Evolutionary conservation across 92 coral and sea anemone species (phyloP).

Genomic region (Zoanthus sociatus): DNA sequence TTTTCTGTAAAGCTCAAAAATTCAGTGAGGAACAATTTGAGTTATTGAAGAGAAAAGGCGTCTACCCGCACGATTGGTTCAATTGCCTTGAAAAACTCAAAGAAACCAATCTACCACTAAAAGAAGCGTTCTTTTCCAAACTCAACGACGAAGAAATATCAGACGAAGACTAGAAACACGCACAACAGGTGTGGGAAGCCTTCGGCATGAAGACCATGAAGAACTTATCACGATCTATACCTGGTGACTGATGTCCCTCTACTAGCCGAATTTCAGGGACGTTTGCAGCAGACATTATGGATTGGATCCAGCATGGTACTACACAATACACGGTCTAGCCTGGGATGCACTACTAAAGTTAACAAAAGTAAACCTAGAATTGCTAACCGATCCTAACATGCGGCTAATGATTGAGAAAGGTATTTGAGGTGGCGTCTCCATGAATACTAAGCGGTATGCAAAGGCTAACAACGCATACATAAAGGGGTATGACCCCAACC

Average conservation of each 20-base stretch:
- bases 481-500: slow-evolving; percentile 24
- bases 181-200: slow-evolving; percentile 49
- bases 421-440: slow-evolving; percentile 51
- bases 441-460: slow-evolving; percentile 18
- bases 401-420: slow-evolving; percentile 55
- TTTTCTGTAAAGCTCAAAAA: too few species aligned
- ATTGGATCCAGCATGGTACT: neutral
- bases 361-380: slow-evolving; percentile 24
- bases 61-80: neutral
- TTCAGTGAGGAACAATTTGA: neutral
- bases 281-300: neutral
- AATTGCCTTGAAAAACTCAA: slow-evolving; percentile 20
- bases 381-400: slow-evolving; percentile 59
- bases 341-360: slow-evolving; percentile 58
- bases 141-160: slow-evolving; percentile 41
- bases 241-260: neutral
- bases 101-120: slow-evolving; percentile 29
- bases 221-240: slow-evolving; percentile 54
- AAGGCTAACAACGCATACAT: slow-evolving; percentile 28
- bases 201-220: slow-evolving; percentile 52
- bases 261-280: slow-evolving; percentile 57
- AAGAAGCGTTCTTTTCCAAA: slow-evolving; percentile 38
- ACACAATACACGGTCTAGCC: slow-evolving; percentile 58
- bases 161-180: slow-evolving; percentile 53
- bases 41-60: neutral